Evolutionary conservation across 2,113 vertebrate species (phyloP).

Genomic region (Coregonus clupeaformis): DNA sequence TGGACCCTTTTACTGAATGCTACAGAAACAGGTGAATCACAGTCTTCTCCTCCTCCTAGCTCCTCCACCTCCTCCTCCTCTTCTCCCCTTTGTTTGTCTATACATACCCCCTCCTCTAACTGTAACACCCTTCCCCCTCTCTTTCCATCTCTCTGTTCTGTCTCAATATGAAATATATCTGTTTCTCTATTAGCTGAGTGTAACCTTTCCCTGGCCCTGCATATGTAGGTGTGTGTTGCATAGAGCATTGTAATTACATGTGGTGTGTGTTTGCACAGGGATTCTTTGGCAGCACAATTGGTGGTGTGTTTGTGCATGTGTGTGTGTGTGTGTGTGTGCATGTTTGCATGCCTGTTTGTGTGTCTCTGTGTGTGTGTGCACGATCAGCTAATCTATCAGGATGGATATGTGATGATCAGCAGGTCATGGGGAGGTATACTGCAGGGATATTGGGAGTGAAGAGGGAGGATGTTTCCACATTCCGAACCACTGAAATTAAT

Average conservation of each 20-base stretch:
- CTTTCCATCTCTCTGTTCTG: not conserved
- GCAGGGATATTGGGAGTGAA: not conserved
- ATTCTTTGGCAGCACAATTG: not conserved
- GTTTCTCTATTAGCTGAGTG: not conserved
- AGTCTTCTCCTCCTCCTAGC: not conserved
- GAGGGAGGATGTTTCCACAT: slow-evolving; percentile 17
- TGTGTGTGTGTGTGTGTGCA: not conserved
- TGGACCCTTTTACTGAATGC: not conserved
- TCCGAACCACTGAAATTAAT: slow-evolving; percentile 26
- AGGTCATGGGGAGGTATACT: not conserved
- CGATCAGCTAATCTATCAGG: not conserved
- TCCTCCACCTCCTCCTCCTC: not conserved
- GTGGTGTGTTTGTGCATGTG: not conserved
- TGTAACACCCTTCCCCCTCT: slow-evolving; percentile 1
- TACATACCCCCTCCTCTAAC: not conserved
- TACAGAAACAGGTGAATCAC: not conserved
- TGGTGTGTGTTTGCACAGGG: not conserved
- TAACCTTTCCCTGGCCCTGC: not conserved
- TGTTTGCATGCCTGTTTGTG: no score
- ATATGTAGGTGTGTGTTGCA: not conserved
- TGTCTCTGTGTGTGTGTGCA: no score
- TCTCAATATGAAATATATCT: not conserved
- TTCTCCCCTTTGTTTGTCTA: not conserved
- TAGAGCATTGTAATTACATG: not conserved
- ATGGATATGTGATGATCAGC: not conserved